Conservation (phyloP, 2,113 vertebrate species). For the Sylvilagus bachmani region DNA sequence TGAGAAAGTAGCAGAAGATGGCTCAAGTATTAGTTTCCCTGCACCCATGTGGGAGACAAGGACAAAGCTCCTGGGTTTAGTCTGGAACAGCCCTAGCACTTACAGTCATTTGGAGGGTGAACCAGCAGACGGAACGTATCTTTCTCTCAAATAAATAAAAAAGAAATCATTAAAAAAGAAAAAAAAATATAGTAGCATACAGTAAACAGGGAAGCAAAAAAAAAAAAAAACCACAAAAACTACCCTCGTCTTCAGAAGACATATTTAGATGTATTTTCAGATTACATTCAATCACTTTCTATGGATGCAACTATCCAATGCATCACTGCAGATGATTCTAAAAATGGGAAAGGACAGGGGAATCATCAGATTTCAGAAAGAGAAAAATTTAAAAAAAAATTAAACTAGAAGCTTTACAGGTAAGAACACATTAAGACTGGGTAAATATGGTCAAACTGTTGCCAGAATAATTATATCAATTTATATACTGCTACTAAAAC, state of each 20-base stretch:
- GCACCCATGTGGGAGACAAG: too few relatives aligned
- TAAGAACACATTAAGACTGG: not conserved
- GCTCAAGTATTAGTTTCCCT: too few relatives aligned
- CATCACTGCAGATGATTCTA: not conserved
- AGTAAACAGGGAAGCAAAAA: not conserved
- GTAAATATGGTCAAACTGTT: not conserved
- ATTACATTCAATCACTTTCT: not conserved
- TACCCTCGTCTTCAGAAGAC: not conserved
- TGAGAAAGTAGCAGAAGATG: too few relatives aligned
- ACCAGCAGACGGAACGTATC: too few relatives aligned
- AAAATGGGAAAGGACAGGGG: not conserved
- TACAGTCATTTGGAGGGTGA: too few relatives aligned
- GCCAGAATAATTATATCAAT: not conserved
- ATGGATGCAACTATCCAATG: not conserved
- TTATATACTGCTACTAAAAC: not conserved
- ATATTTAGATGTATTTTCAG: not conserved
- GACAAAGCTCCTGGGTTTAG: too few relatives aligned
- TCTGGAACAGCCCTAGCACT: too few relatives aligned
- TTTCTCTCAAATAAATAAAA: too few relatives aligned
- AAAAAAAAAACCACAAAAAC: too few relatives aligned
- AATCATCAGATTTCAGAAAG: constrained; percentile 1
- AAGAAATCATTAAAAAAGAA: too few relatives aligned
- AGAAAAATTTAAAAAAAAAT: not conserved
- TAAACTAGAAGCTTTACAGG: not conserved
- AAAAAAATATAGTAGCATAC: not conserved